A percentile compares a stretch with the other conserved stretches of the same genome.
Conservation (phyloP, 1,140 invertebrate genomes). For the Helicoverpa zea region DNA sequence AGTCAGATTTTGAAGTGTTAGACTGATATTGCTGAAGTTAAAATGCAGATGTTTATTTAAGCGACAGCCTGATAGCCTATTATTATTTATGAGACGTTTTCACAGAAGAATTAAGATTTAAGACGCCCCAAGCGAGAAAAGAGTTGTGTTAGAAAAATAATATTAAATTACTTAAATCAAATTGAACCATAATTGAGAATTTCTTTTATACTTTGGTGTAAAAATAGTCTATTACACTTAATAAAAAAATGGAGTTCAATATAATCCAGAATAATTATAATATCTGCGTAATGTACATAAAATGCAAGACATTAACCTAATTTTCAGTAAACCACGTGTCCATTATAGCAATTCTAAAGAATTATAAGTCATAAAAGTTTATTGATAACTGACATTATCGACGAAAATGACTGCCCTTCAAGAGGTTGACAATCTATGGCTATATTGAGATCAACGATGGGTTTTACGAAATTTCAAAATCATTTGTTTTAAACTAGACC, state of each 20-base stretch:
- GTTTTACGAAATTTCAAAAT: no score
- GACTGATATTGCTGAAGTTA: constrained; percentile 4
- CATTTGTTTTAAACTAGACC: no score
- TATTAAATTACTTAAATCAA: constrained; percentile 1
- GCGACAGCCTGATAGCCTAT: constrained; percentile 17
- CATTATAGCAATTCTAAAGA: constrained; percentile 23
- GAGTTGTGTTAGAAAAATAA: constrained; percentile 3
- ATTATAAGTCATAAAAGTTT: constrained; percentile 22
- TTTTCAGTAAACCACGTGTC: constrained; percentile 28
- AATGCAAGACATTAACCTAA: constrained; percentile 31
- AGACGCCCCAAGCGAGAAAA: constrained; percentile 22
- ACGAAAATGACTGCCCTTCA: neutral
- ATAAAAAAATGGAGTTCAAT: no score
- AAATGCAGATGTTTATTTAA: constrained; percentile 22
- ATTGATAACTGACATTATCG: constrained; percentile 5
- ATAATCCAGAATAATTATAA: neutral
- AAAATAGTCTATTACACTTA: no score
- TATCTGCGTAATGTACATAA: neutral
- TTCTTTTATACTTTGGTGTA: no score
- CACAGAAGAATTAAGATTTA: constrained; percentile 15
- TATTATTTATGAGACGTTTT: constrained; percentile 32
- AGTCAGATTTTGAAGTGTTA: neutral
- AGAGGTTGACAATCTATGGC: neutral
- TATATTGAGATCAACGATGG: no score
- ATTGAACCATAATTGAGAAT: neutral